Evolutionary conservation across 2,797 vertebrate genomes (phyloP).

Genomic region (Chelon auratus): DNA sequence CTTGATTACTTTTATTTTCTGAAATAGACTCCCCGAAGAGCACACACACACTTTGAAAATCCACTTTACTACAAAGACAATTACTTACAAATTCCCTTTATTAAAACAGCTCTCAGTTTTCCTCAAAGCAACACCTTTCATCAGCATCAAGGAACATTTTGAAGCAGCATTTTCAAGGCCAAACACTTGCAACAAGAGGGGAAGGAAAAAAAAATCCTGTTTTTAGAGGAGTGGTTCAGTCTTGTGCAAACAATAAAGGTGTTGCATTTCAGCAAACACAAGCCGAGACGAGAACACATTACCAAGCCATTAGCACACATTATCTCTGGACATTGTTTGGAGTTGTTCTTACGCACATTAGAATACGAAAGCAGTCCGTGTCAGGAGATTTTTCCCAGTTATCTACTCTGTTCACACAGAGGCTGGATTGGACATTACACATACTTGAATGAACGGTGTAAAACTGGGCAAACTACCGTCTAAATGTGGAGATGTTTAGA

Average conservation of each 20-base stretch:
- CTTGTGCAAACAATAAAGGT: neutral
- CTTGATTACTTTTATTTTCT: neutral
- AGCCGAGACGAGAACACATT: slow-evolving; percentile 11
- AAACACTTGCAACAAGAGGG: neutral
- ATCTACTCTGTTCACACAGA: too few species aligned
- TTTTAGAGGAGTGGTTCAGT: neutral
- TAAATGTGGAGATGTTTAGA: slow-evolving; percentile 6
- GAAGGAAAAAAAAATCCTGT: neutral
- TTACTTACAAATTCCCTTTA: slow-evolving; percentile 2
- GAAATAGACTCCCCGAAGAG: neutral
- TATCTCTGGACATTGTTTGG: too few species aligned
- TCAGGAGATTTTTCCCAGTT: too few species aligned
- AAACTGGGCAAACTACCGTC: slow-evolving; percentile 1
- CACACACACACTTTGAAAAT: neutral
- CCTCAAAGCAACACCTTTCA: neutral
- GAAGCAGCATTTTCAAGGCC: slow-evolving; percentile 7
- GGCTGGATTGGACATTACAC: neutral
- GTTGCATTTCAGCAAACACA: neutral
- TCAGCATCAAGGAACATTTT: neutral
- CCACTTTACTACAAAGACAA: neutral
- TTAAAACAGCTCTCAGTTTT: neutral
- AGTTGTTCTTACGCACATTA: too few species aligned
- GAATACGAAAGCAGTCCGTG: too few species aligned
- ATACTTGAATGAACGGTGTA: neutral
- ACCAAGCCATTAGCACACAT: too few species aligned